phyloP scores from a whole-genome alignment of 2,797 vertebrate genomes.

The Euphonia xanthogaster region DNA sequence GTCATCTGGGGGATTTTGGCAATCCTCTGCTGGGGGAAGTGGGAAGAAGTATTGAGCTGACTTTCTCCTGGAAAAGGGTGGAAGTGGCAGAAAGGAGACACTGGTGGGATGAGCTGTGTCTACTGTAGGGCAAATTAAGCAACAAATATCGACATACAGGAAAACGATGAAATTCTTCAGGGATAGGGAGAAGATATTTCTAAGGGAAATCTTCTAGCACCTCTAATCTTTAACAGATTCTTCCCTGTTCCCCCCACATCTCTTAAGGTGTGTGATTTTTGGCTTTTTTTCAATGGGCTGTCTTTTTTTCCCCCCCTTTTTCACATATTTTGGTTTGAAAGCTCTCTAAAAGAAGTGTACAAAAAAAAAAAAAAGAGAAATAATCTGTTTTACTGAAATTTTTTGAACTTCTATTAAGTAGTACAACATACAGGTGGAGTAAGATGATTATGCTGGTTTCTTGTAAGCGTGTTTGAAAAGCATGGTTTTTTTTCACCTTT shows the following conservation, averaged over 20 bases:
- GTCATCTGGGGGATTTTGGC: not conserved
- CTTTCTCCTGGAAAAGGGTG: not conserved
- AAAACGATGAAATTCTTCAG: not conserved
- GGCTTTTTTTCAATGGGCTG: not conserved
- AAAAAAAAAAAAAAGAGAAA: not conserved
- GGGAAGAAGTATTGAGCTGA: not conserved
- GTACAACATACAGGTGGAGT: not conserved
- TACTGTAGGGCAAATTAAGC: not conserved
- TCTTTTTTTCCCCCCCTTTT: not conserved
- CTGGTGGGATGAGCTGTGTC: not conserved
- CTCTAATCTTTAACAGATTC: not conserved
- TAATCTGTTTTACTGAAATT: not conserved
- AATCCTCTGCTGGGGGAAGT: not conserved
- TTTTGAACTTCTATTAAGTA: not conserved
- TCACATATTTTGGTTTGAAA: not conserved
- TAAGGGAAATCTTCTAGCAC: not conserved
- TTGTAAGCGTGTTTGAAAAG: not conserved
- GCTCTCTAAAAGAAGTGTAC: not conserved
- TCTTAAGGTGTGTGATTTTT: not conserved
- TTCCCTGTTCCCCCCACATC: rapidly evolving
- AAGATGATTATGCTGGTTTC: not conserved
- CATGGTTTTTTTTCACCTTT: not conserved
- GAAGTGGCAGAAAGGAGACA: not conserved
- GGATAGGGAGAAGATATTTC: not conserved
- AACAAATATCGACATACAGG: rapidly evolving